Evolutionary conservation across 2,888 invertebrate species (phyloP).

Genomic region (Synergus umbraculus): DNA sequence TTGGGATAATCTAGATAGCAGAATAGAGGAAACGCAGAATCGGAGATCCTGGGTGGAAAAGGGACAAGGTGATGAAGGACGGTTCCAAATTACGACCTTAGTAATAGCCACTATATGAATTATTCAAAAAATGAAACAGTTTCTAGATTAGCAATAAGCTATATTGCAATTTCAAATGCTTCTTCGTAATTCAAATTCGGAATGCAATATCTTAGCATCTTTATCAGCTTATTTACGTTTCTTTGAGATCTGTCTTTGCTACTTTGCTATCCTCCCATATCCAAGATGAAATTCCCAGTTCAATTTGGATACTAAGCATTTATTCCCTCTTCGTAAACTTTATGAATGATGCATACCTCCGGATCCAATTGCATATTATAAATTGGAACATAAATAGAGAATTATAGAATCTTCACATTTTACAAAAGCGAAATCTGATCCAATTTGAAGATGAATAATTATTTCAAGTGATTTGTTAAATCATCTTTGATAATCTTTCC

Average conservation of each 20-base stretch:
- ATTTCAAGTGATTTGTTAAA: background rate
- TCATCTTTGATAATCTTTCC: background rate
- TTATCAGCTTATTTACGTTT: slow-evolving; percentile 38
- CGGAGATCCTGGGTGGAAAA: background rate
- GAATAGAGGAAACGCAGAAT: slow-evolving; percentile 5
- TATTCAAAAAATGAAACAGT: slow-evolving; percentile 36
- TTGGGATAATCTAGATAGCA: slow-evolving; percentile 34
- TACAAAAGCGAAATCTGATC: too few relatives aligned
- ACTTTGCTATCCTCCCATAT: background rate
- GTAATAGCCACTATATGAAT: slow-evolving; percentile 37
- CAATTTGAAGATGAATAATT: background rate
- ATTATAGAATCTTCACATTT: background rate
- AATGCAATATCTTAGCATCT: slow-evolving; percentile 22
- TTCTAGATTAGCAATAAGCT: slow-evolving; percentile 38
- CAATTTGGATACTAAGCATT: slow-evolving; percentile 25
- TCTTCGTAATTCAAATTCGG: slow-evolving; percentile 30
- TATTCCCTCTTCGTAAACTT: slow-evolving; percentile 31
- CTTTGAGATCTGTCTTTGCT: slow-evolving; percentile 16
- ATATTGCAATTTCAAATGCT: slow-evolving; percentile 22
- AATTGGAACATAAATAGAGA: slow-evolving; percentile 14
- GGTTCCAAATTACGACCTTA: slow-evolving; percentile 31
- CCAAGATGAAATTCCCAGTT: slow-evolving; percentile 2
- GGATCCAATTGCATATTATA: slow-evolving; percentile 34
- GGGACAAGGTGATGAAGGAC: slow-evolving; percentile 30
- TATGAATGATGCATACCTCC: slow-evolving; percentile 32